Conservation (phyloP, 2,113 vertebrate species). For the Periophthalmodon schlosseri region DNA sequence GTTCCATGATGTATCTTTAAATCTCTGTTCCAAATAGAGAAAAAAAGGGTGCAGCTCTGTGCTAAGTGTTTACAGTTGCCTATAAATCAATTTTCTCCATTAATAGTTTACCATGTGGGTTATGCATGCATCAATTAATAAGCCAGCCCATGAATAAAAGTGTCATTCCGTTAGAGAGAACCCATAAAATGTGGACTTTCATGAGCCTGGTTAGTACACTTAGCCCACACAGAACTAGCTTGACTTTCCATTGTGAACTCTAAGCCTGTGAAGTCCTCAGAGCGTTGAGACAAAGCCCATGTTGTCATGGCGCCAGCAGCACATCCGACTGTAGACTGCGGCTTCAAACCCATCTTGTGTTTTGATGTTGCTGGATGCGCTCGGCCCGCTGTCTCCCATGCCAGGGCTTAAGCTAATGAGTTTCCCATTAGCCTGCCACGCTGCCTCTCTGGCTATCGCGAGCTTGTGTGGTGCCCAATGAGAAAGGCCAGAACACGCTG, state of each 20-base stretch:
- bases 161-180: not conserved
- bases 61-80: not conserved
- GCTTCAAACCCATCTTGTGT: constrained; percentile 56
- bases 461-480: constrained; percentile 37
- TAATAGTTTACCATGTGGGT: not conserved
- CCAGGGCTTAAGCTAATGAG: constrained; percentile 71
- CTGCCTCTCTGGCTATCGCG: constrained; percentile 59
- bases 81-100: not conserved
- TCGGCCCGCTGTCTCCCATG: constrained; percentile 39
- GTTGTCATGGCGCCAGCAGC: constrained; percentile 51
- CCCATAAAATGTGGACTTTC: constrained; percentile 41
- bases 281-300: constrained; percentile 53
- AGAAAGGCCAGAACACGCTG: constrained; percentile 50
- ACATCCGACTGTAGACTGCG: constrained; percentile 45
- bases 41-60: too few relatives aligned
- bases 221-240: constrained; percentile 40
- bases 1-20: too few relatives aligned
- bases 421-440: constrained; percentile 62
- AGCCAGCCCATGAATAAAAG: constrained; percentile 30
- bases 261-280: constrained; percentile 55
- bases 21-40: too few relatives aligned
- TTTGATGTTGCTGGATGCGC: constrained; percentile 53
- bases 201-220: constrained; percentile 43
- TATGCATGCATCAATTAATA: not conserved
- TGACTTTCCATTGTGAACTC: constrained; percentile 41